Base-by-base conservation (phyloP, 2,113 vertebrate species). In the Entomyzon cyanotis region DNA sequence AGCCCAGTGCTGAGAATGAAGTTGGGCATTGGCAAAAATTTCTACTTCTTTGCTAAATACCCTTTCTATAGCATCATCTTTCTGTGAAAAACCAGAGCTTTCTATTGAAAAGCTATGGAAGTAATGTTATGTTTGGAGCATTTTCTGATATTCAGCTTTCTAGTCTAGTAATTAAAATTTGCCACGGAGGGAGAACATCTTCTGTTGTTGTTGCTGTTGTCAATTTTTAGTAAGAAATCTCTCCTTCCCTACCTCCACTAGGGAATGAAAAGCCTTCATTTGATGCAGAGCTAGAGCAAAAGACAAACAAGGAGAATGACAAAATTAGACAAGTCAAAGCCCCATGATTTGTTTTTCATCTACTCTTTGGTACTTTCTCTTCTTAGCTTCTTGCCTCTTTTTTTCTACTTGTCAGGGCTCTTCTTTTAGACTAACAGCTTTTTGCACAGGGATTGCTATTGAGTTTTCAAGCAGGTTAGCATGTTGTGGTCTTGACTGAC, bases 321-420 rank as follows among this genome's bases (percentile, higher is more conserved):
- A 90, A 84, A 91, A 93, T 90, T 65, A 95, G 82, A 88, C 68
- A 84, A 77, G 47, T 78, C 71, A 90, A 92, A 95, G 68, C 56
- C 78, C 37, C 16, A 30, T 59, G 42, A 42, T 90, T 79, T 76
- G 12, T 35, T 95, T 93, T 84, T 56, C 31, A 47, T 74, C 80
- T 75, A 20, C 41, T 73, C 7, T 27, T 91, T 65, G 42, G 27
- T 83, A 39, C 39, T 46, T 87, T 56, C 10, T 76, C 62, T 53
- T 93, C 78, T 80, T 73, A 73, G 24, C 24, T 55, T 73, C 33
- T 69, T 74, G 37, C 42, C 37, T 69, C 3, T 9, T 67, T 41
- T 69, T 62, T 74, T 78, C 39, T 69, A 2, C 35, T 81, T 81
- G 56, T 74, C 55, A 74, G 17, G 55, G 13, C 33, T 92, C 35